A percentile compares a stretch with the other conserved stretches of the same genome.
These are phyloP conservation scores for Zootoca vivipara DNA, from an alignment of 2,113 vertebrate species.

Conservation along the genomic window DNA sequence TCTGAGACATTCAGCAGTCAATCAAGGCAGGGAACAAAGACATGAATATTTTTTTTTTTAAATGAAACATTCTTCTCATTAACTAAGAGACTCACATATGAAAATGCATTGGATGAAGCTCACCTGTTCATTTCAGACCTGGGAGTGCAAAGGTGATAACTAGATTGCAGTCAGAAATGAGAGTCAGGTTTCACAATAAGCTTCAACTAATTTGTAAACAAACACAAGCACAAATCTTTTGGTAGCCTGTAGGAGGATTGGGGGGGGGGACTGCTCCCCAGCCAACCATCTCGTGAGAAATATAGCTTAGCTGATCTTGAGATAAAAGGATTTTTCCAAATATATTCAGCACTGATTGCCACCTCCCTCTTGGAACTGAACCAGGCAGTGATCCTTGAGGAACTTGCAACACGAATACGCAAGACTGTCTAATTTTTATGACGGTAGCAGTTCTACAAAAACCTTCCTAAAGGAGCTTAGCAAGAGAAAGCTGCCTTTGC, in stretches of 20 bases:
- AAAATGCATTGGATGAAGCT: too few species aligned
- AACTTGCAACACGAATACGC: neutral
- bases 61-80: too few species aligned
- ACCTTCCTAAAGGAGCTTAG: too few species aligned
- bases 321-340: conserved; percentile 30
- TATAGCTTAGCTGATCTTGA: neutral
- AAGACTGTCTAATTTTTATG: neutral
- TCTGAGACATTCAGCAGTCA: too few species aligned
- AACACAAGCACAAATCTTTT: neutral
- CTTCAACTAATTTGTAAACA: neutral
- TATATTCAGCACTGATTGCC: conserved; percentile 9
- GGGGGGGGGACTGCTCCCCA: neutral
- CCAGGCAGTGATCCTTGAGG: neutral
- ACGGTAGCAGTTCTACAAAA: neutral
- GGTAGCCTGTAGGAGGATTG: conserved; percentile 32
- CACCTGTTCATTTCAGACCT: too few species aligned
- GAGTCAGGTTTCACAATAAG: neutral
- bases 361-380: conserved; percentile 20
- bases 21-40: too few species aligned
- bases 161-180: too few species aligned
- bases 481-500: neutral
- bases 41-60: too few species aligned
- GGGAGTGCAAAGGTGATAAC: too few species aligned
- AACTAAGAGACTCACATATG: too few species aligned
- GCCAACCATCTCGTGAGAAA: neutral